phyloP scores from a whole-genome alignment of 2,113 vertebrate genomes.

The Argyrosomus japonicus region DNA sequence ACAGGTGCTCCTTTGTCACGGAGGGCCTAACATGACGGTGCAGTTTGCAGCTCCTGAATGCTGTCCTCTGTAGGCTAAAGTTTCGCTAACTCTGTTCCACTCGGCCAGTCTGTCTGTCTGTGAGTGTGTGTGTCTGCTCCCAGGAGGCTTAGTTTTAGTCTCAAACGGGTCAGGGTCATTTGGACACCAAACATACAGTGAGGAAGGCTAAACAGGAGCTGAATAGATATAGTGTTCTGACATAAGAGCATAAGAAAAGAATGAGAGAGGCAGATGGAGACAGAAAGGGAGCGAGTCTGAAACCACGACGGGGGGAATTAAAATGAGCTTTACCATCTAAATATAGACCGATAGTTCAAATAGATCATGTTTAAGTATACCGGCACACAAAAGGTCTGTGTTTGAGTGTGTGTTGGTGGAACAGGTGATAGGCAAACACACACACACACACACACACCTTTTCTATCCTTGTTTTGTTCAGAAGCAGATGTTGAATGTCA shows the following conservation, averaged over 20 bases:
- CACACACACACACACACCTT: background rate
- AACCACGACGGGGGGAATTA: background rate
- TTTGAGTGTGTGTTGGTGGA: background rate
- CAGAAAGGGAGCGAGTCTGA: background rate
- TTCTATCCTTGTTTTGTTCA: background rate
- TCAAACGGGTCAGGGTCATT: constrained; percentile 54
- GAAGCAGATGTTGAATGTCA: constrained; percentile 11
- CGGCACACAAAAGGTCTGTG: background rate
- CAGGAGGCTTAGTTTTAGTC: constrained; percentile 69
- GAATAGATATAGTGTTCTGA: constrained; percentile 56
- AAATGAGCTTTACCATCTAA: background rate
- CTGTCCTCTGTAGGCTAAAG: constrained; percentile 74
- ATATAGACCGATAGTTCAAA: background rate
- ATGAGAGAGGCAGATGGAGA: constrained; percentile 6
- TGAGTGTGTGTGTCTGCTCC: constrained; percentile 50
- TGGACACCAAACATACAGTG: constrained; percentile 44
- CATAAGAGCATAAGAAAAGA: constrained; percentile 26
- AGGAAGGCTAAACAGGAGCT: constrained; percentile 48
- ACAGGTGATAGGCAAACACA: background rate
- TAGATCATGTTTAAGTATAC: background rate
- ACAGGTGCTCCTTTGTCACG: constrained; percentile 80
- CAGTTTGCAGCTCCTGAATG: constrained; percentile 73
- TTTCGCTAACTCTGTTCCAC: constrained; percentile 67
- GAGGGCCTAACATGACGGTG: constrained; percentile 63
- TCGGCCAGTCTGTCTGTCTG: constrained; percentile 38